Conservation (phyloP, 2,888 invertebrate genomes). For the Amiota mariae region DNA sequence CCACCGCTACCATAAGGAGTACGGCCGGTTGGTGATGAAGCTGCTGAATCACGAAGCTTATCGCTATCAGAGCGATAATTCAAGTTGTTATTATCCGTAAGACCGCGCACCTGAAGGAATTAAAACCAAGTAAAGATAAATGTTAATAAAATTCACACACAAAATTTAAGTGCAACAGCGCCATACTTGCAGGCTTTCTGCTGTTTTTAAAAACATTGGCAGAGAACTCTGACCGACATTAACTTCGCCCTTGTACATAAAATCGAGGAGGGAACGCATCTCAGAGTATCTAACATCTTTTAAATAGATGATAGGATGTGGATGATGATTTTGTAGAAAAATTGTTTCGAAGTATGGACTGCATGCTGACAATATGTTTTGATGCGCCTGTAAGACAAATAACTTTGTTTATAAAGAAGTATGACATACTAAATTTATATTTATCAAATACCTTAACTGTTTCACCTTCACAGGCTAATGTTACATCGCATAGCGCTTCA, state of each 20-base stretch:
- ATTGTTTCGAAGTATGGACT: slow-evolving; percentile 95
- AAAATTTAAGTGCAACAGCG: neutral
- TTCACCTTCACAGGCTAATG: slow-evolving; percentile 92
- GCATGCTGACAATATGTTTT: slow-evolving; percentile 93
- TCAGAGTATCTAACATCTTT: slow-evolving; percentile 93
- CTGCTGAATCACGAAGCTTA: slow-evolving; percentile 72
- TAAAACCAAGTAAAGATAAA: slow-evolving; percentile 16
- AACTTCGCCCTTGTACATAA: slow-evolving; percentile 94
- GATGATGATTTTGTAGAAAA: slow-evolving; percentile 90
- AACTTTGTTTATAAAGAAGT: neutral
- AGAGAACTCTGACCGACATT: slow-evolving; percentile 93
- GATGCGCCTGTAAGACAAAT: slow-evolving; percentile 83
- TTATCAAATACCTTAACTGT: slow-evolving; percentile 80
- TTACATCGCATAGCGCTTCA: slow-evolving; percentile 93
- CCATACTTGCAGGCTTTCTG: slow-evolving; percentile 88
- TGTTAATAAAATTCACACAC: neutral
- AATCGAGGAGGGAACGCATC: slow-evolving; percentile 91
- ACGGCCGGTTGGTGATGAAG: slow-evolving; percentile 70
- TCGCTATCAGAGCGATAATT: slow-evolving; percentile 73
- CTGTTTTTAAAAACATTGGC: slow-evolving; percentile 92
- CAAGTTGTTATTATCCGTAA: slow-evolving; percentile 86
- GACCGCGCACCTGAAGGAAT: slow-evolving; percentile 78
- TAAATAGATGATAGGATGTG: slow-evolving; percentile 93
- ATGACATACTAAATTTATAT: neutral
- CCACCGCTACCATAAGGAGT: slow-evolving; percentile 45